Percentiles rank a stretch among this genome's conserved stretches.
Evolutionary conservation across 2,888 invertebrate species (phyloP).

Genomic region (Siphonodentalium dalli): DNA sequence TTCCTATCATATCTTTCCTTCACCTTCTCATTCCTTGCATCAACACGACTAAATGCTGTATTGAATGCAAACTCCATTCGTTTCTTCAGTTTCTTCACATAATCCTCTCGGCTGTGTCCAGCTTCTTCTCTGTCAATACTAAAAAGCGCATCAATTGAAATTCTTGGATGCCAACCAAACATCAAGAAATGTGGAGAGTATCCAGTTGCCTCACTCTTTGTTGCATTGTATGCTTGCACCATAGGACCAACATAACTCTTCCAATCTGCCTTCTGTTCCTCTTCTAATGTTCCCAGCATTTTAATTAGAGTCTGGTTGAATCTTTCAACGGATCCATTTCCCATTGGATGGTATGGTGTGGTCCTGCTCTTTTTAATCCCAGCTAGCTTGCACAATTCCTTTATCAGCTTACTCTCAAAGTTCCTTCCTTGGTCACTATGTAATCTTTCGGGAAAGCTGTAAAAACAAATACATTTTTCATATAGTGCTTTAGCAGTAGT

Average conservation of each 20-base stretch:
- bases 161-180: not conserved
- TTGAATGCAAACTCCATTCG: not conserved
- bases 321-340: too few relatives aligned
- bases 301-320: too few relatives aligned
- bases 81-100: not conserved
- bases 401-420: too few relatives aligned
- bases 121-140: not conserved
- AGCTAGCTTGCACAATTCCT: conserved; percentile 1
- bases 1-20: not conserved
- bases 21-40: not conserved
- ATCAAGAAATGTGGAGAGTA: conserved; percentile 2
- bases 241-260: not conserved
- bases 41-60: not conserved
- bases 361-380: not conserved
- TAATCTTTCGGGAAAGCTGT: not conserved
- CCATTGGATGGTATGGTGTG: conserved; percentile 2
- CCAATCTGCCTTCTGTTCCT: not conserved
- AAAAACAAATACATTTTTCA: not conserved
- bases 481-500: not conserved
- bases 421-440: conserved; percentile 3
- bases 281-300: not conserved
- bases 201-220: too few relatives aligned
- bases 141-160: not conserved
- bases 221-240: not conserved
- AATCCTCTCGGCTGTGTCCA: not conserved